Evolutionary conservation across 2,797 vertebrate genomes (phyloP), one percentile per base, ranked within the genome.

Genomic region (Cyprinodon diabolis): DNA sequence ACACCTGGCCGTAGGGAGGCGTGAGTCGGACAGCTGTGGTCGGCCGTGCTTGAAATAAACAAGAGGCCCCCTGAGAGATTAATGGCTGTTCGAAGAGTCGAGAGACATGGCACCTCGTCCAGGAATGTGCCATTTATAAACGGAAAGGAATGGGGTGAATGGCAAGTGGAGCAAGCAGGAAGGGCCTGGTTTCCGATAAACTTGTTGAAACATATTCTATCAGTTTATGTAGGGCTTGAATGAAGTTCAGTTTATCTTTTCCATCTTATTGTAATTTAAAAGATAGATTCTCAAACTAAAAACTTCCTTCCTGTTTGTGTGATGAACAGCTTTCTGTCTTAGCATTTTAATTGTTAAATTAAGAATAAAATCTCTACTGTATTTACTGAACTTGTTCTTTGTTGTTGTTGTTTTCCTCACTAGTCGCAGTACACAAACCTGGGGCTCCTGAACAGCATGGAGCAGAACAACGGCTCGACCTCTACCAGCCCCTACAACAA

Each of bases 371-470:
- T 77, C 43, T 71, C 45, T 51, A 14, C 37, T 40, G 3, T 70
- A 67, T 12, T 79, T 51, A 82, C 68, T 69, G 40, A 85, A 60
- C n/a, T 74, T 67, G 0, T 82, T 75, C 12, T 21, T 77, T 43
- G 40, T 9, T 62, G 8, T 66, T 45, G 5, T 72, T 62, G 7
- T 30, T 19, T 48, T 30, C 57, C 8, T 35, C 45, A 30, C 19
- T 85, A 93, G 92, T 92, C 92, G 0, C 98, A 99, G 96, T 99
- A 99, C 72, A 99, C 98, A 0, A 99, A 98, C 90, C 95, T 99
- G 96, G 98, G 97, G 91, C 96, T 99, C 90, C 96, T 99, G 86
- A 99, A 98, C 92, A 97, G 97, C 92, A 99, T 99, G 96, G 98
- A 98, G 94, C 97, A 98, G 92, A 99, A 98, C 49, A 97, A 97